Evolutionary conservation across 2,113 vertebrate species (phyloP).

Genomic region (Pandion haliaetus): DNA sequence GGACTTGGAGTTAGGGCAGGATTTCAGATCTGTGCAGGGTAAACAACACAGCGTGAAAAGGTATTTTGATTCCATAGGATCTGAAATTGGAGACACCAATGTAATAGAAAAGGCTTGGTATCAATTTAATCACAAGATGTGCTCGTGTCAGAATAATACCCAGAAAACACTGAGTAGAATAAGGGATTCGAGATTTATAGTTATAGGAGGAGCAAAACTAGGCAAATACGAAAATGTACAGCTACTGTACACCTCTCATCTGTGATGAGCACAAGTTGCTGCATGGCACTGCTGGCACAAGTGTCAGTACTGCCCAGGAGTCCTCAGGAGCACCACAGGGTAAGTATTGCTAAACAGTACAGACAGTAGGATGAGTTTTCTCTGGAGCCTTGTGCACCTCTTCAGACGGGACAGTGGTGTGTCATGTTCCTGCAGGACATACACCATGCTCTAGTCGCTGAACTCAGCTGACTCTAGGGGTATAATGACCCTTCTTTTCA

Average conservation of each 20-base stretch:
- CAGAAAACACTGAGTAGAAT: background rate
- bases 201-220: background rate
- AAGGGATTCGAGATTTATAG: background rate
- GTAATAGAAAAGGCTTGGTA: background rate
- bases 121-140: background rate
- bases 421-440: background rate
- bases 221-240: background rate
- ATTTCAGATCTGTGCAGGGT: background rate
- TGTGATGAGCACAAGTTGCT: background rate
- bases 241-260: background rate
- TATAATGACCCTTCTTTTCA: background rate
- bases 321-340: background rate
- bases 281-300: background rate
- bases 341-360: background rate
- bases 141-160: background rate
- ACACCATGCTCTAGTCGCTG: background rate
- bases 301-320: background rate
- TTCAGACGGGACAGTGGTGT: background rate
- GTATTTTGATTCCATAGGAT: background rate
- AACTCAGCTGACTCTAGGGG: background rate
- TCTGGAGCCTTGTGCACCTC: background rate
- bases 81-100: background rate
- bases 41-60: background rate
- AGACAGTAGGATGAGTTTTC: background rate
- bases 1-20: background rate